These are phyloP conservation scores for Campoletis sonorensis DNA, from an alignment of 1,140 invertebrate genomes.

Conservation along the genomic window DNA sequence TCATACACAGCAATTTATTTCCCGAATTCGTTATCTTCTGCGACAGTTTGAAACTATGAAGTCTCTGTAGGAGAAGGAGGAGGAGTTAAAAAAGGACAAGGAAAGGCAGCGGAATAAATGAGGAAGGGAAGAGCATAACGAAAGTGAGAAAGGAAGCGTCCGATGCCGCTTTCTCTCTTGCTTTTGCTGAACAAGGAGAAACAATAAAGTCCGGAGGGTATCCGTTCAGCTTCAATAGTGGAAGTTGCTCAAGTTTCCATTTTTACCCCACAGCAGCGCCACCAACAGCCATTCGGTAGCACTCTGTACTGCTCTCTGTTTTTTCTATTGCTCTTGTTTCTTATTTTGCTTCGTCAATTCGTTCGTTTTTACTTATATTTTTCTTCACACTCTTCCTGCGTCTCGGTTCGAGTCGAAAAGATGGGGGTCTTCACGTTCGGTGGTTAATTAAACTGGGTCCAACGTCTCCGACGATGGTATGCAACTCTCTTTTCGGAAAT, in stretches of 20 bases:
- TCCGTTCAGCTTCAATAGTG: neutral
- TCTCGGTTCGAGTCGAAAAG: neutral
- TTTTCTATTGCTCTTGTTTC: constrained; percentile 57
- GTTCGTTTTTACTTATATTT: constrained; percentile 49
- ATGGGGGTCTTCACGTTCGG: constrained; percentile 45
- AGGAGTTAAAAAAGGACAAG: constrained; percentile 10
- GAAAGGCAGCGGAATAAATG: constrained; percentile 2
- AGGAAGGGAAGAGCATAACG: neutral
- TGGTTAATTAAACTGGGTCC: constrained; percentile 67
- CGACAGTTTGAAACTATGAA: constrained; percentile 34
- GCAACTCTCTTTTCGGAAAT: constrained; percentile 56
- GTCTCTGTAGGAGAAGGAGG: neutral
- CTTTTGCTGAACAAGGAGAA: neutral
- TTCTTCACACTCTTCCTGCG: neutral
- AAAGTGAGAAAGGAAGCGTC: neutral
- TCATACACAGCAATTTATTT: constrained; percentile 25
- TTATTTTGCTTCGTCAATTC: constrained; percentile 43
- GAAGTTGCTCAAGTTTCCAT: constrained; percentile 39
- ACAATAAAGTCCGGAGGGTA: constrained; percentile 15
- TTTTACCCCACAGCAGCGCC: constrained; percentile 21
- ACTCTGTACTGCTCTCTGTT: constrained; percentile 32
- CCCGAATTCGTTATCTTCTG: constrained; percentile 33
- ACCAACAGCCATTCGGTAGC: neutral
- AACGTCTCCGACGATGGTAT: constrained; percentile 41
- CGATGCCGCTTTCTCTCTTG: neutral